phyloP scores from a whole-genome alignment of 1,140 invertebrate genomes.

The Aporrectodea caliginosa region DNA sequence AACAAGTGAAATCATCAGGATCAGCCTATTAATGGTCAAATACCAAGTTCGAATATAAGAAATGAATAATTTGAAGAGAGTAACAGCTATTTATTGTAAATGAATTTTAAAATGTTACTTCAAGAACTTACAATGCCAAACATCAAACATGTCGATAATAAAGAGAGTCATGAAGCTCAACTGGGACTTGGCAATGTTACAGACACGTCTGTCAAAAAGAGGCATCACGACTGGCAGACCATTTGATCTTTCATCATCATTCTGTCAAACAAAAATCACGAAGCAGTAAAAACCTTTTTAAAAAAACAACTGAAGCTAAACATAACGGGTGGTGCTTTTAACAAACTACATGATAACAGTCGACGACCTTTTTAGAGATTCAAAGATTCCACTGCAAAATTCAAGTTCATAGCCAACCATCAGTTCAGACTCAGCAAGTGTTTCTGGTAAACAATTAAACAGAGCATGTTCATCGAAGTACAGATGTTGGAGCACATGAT shows the following conservation, averaged over 20 bases:
- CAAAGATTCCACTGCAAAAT: background rate
- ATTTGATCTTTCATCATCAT: constrained; percentile 78
- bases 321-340: too few species aligned
- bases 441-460: background rate
- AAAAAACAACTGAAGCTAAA: too few species aligned
- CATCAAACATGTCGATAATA: constrained; percentile 89
- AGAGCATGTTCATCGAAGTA: too few species aligned
- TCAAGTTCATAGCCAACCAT: background rate
- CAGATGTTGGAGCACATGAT: too few species aligned
- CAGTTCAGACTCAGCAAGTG: background rate
- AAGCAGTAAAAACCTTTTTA: background rate
- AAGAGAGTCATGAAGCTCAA: constrained; percentile 91
- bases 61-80: background rate
- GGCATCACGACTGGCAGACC: constrained; percentile 86
- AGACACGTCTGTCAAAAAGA: constrained; percentile 80
- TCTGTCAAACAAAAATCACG: constrained; percentile 59
- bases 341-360: too few species aligned
- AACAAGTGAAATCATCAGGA: background rate
- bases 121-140: constrained; percentile 84
- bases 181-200: constrained; percentile 88
- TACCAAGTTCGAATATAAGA: too few species aligned
- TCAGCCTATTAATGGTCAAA: too few species aligned
- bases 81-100: background rate
- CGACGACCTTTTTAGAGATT: background rate
- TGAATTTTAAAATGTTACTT: too few species aligned